Conservation (phyloP, 2,797 vertebrate species). For the Ciconia nigra region DNA sequence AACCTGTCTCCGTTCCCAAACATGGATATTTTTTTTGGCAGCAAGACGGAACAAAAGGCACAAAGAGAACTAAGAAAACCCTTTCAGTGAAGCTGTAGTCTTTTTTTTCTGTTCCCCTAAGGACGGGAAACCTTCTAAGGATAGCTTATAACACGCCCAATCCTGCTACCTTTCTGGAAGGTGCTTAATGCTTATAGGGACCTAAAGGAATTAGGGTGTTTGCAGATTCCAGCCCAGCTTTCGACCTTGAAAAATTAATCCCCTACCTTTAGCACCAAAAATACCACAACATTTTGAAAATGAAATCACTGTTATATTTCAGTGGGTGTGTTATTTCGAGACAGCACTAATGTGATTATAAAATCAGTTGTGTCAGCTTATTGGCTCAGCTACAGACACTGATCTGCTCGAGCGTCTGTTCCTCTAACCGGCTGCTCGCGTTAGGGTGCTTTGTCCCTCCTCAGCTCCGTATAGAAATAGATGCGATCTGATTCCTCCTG, state of each 20-base stretch:
- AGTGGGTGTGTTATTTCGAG: constrained; percentile 59
- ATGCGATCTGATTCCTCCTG: neutral
- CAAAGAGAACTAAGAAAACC: constrained; percentile 62
- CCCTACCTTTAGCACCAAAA: constrained; percentile 33
- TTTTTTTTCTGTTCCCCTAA: neutral
- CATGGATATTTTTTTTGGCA: constrained; percentile 71
- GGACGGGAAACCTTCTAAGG: neutral
- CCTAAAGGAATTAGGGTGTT: neutral
- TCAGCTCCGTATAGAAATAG: neutral
- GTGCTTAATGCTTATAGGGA: neutral
- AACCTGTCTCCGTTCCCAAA: constrained; percentile 68
- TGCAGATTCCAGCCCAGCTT: neutral
- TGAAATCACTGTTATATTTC: constrained; percentile 42
- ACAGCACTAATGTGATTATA: constrained; percentile 58
- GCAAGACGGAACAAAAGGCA: constrained; percentile 61
- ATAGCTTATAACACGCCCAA: neutral
- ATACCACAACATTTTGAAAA: constrained; percentile 40
- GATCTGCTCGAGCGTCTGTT: constrained; percentile 49
- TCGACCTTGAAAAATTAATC: neutral
- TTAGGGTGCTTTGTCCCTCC: constrained; percentile 13
- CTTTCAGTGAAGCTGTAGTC: constrained; percentile 23
- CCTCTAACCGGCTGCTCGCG: neutral
- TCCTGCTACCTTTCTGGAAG: constrained; percentile 13
- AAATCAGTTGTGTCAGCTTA: constrained; percentile 63
- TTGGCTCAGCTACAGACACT: constrained; percentile 53